These are phyloP conservation scores for Morus bassanus DNA, from an alignment of 2,797 vertebrate species.

Conservation along the genomic window DNA sequence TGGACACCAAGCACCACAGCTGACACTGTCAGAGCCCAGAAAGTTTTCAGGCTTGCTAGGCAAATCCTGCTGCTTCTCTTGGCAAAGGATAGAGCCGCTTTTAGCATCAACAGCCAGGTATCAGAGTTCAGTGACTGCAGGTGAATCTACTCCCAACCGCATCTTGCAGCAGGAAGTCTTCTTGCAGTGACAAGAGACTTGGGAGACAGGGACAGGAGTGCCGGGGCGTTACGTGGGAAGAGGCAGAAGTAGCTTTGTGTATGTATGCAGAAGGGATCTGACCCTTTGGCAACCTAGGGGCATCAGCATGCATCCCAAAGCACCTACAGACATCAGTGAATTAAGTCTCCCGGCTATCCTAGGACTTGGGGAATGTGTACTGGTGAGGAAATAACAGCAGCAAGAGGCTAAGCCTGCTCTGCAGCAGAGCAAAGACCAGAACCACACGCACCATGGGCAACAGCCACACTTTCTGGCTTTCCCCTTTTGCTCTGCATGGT, in stretches of 20 bases:
- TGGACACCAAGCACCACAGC: neutral
- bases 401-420: neutral
- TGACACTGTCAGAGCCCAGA: neutral
- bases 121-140: neutral
- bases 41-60: neutral
- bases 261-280: rapidly evolving
- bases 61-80: neutral
- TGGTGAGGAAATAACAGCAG: neutral
- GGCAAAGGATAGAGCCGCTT: neutral
- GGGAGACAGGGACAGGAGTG: neutral
- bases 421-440: neutral
- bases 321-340: rapidly evolving
- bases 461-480: neutral
- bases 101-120: neutral
- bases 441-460: rapidly evolving
- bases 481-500: neutral
- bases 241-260: neutral
- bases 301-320: neutral
- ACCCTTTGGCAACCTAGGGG: neutral
- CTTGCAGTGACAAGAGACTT: neutral
- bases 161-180: neutral
- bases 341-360: rapidly evolving
- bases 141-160: neutral
- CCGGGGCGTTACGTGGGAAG: neutral
- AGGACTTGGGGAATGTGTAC: neutral